These are phyloP conservation scores for Corythaixoides concolor DNA, from an alignment of 2,113 vertebrate species.

Conservation along the genomic window DNA sequence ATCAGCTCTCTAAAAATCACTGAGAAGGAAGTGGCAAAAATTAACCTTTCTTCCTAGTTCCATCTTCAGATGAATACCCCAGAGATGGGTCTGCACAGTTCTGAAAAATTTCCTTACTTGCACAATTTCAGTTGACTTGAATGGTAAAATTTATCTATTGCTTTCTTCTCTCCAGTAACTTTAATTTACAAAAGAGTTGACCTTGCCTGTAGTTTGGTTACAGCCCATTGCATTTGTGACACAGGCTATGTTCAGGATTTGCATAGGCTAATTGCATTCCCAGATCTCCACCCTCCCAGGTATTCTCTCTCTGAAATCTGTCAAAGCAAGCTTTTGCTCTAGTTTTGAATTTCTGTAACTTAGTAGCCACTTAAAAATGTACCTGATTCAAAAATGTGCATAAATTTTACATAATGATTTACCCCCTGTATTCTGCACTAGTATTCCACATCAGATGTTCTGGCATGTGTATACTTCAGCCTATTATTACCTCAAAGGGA, in stretches of 20 bases:
- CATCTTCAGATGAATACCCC: neutral
- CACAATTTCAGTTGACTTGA: conserved; percentile 15
- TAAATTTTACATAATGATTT: neutral
- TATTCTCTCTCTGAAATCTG: neutral
- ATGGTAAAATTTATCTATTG: conserved; percentile 28
- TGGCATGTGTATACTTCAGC: neutral
- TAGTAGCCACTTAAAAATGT: neutral
- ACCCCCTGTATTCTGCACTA: neutral
- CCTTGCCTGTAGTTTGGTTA: conserved; percentile 35
- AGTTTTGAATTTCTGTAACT: neutral
- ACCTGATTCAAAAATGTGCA: neutral
- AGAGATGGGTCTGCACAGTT: neutral
- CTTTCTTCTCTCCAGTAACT: conserved; percentile 56
- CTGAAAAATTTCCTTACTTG: conserved; percentile 7
- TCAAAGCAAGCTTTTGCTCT: neutral
- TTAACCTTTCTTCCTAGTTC: conserved; percentile 4
- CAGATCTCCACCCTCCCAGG: neutral
- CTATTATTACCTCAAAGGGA: neutral
- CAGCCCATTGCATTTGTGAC: conserved; percentile 36
- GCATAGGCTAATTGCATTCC: conserved; percentile 46
- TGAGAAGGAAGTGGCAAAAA: neutral
- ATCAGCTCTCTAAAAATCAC: neutral
- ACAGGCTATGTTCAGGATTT: conserved; percentile 24
- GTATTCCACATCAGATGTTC: neutral
- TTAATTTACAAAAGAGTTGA: conserved; percentile 55